Percentiles rank a stretch among this genome's conserved stretches.
These are phyloP conservation scores for Agrotis exclamationis DNA, from an alignment of 2,888 invertebrate species.

Conservation along the genomic window DNA sequence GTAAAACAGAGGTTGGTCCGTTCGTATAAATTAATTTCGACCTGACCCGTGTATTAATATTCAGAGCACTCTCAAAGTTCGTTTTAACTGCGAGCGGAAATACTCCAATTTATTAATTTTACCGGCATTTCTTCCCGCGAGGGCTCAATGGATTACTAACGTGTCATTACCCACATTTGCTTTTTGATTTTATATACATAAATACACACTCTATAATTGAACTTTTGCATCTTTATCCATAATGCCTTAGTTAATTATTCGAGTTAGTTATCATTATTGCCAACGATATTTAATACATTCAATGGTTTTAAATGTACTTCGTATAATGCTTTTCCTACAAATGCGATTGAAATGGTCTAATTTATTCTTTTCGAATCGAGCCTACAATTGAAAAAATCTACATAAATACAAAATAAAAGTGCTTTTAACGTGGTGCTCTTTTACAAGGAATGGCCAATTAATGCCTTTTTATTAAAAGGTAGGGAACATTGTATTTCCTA, in stretches of 20 bases:
- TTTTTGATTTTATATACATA: conserved; percentile 61
- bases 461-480: conserved; percentile 20
- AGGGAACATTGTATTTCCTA: neutral
- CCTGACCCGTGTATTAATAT: conserved; percentile 89
- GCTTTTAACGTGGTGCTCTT: conserved; percentile 21
- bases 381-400: conserved; percentile 48
- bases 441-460: conserved; percentile 23
- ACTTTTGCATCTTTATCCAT: conserved; percentile 6
- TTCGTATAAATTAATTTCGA: conserved; percentile 88
- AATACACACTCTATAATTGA: conserved; percentile 25
- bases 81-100: conserved; percentile 85
- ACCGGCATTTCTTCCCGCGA: conserved; percentile 77
- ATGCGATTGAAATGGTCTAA: conserved; percentile 47
- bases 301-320: conserved; percentile 40
- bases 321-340: conserved; percentile 28
- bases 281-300: conserved; percentile 17
- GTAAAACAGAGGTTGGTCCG: conserved; percentile 84
- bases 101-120: conserved; percentile 87
- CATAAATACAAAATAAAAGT: conserved; percentile 40
- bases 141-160: conserved; percentile 72
- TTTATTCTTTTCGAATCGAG: conserved; percentile 47
- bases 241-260: conserved; percentile 25
- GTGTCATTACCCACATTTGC: conserved; percentile 69
- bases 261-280: conserved; percentile 30
- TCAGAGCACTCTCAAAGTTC: conserved; percentile 89